A percentile compares a stretch with the other conserved stretches of the same genome.
These are phyloP conservation scores for Mayetiola destructor DNA, from an alignment of 2,888 invertebrate genomes.

Conservation along the genomic window DNA sequence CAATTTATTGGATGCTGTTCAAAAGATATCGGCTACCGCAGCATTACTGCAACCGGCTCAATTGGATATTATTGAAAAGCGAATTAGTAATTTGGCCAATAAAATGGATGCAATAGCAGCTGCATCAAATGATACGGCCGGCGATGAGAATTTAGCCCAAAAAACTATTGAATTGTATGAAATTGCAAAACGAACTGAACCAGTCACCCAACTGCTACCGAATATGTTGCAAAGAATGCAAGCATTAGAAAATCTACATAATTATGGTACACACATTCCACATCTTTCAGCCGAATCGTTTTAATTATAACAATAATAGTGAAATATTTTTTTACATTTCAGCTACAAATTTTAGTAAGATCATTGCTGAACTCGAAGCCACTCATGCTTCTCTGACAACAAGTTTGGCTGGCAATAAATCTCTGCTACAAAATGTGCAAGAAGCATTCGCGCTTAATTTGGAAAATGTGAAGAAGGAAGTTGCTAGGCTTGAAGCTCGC, in stretches of 20 bases:
- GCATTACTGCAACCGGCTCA: conserved; percentile 67
- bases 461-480: conserved; percentile 60
- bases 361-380: conserved; percentile 64
- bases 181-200: conserved; percentile 72
- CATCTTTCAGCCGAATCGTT: not conserved
- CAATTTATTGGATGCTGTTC: conserved; percentile 55
- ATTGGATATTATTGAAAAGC: conserved; percentile 69
- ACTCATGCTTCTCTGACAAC: conserved; percentile 56
- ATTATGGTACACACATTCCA: conserved; percentile 60
- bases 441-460: conserved; percentile 67
- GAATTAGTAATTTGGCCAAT: conserved; percentile 56
- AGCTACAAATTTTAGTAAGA: conserved; percentile 80
- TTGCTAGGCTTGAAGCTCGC: conserved; percentile 57
- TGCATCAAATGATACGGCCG: conserved; percentile 39
- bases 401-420: conserved; percentile 63
- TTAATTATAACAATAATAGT: conserved; percentile 11
- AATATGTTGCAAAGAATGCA: conserved; percentile 71
- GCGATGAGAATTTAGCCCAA: conserved; percentile 48
- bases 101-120: conserved; percentile 59
- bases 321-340: conserved; percentile 18
- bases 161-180: conserved; percentile 65
- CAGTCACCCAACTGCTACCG: conserved; percentile 59
- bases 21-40: conserved; percentile 62
- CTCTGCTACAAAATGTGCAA: conserved; percentile 60
- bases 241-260: conserved; percentile 73